A percentile compares a stretch with the other conserved stretches of the same genome.
Evolutionary conservation across 2,888 invertebrate genomes (phyloP).

Genomic region (Axea sp.): DNA sequence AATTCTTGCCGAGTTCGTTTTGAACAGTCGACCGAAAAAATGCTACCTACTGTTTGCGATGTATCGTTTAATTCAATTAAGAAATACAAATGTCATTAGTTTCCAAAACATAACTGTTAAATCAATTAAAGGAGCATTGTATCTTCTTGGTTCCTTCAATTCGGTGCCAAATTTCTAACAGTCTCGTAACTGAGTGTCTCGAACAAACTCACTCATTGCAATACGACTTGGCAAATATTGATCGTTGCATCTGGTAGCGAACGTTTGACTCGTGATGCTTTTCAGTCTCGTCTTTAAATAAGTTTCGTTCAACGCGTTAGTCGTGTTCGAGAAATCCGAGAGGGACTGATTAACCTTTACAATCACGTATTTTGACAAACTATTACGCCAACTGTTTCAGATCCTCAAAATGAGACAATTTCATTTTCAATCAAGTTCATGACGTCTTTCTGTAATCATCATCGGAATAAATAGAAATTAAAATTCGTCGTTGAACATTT

Average conservation of each 20-base stretch:
- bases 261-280: slow-evolving; percentile 36
- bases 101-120: too few relatives aligned
- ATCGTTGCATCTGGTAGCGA: slow-evolving; percentile 36
- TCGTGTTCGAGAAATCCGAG: slow-evolving; percentile 1
- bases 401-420: not conserved
- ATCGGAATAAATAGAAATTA: too few relatives aligned
- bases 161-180: not conserved
- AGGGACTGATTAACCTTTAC: slow-evolving; percentile 20
- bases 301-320: slow-evolving; percentile 9
- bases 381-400: not conserved
- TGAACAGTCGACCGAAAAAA: too few relatives aligned
- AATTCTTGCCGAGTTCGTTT: too few relatives aligned
- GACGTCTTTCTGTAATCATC: too few relatives aligned
- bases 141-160: too few relatives aligned
- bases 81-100: too few relatives aligned
- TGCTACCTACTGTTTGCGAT: too few relatives aligned
- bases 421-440: too few relatives aligned
- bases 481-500: too few relatives aligned
- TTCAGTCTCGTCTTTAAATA: slow-evolving; percentile 31
- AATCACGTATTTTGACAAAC: not conserved
- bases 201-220: slow-evolving; percentile 25
- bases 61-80: too few relatives aligned
- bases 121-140: too few relatives aligned
- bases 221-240: slow-evolving; percentile 41
- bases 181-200: not conserved